A percentile compares a stretch with the other conserved stretches of the same genome.
phyloP scores from a whole-genome alignment of 1,140 invertebrate genomes.

The Meloidogyne hapla region DNA sequence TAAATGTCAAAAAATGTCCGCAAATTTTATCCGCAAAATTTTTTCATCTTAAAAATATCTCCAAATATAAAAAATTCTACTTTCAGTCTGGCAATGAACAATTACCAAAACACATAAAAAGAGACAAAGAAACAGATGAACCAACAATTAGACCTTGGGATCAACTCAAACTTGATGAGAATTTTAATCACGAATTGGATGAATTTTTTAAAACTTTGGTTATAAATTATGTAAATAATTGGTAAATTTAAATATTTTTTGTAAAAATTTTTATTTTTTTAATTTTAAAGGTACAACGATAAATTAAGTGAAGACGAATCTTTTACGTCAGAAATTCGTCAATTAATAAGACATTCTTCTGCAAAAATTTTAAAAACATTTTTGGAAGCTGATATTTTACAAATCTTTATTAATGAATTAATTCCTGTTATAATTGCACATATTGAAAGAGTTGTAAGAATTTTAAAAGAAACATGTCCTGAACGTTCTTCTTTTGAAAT shows the following conservation, averaged over 20 bases:
- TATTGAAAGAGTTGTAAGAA: conserved; percentile 39
- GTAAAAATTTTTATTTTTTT: conserved; percentile 9
- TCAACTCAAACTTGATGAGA: conserved; percentile 12
- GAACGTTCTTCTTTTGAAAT: conserved; percentile 1
- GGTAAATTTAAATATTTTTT: conserved; percentile 27
- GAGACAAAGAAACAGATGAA: background rate
- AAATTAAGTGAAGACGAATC: conserved; percentile 47
- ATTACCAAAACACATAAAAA: background rate
- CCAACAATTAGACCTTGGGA: conserved; percentile 25
- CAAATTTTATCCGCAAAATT: too few species aligned
- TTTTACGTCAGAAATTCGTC: conserved; percentile 46
- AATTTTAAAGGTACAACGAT: conserved; percentile 32
- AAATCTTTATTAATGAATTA: conserved; percentile 38
- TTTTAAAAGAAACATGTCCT: background rate
- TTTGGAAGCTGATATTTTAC: conserved; percentile 32
- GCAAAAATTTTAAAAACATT: conserved; percentile 28
- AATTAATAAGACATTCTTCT: conserved; percentile 46
- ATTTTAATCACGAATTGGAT: conserved; percentile 44
- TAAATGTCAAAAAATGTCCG: too few species aligned
- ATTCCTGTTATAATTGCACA: conserved; percentile 39
- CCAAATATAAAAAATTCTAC: too few species aligned
- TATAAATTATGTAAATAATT: conserved; percentile 43
- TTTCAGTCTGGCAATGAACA: background rate
- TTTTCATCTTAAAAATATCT: too few species aligned
- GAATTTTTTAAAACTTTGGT: conserved; percentile 38